These are phyloP conservation scores for Nasonia vitripennis DNA, from an alignment of 1,140 invertebrate genomes.

Conservation along the genomic window DNA sequence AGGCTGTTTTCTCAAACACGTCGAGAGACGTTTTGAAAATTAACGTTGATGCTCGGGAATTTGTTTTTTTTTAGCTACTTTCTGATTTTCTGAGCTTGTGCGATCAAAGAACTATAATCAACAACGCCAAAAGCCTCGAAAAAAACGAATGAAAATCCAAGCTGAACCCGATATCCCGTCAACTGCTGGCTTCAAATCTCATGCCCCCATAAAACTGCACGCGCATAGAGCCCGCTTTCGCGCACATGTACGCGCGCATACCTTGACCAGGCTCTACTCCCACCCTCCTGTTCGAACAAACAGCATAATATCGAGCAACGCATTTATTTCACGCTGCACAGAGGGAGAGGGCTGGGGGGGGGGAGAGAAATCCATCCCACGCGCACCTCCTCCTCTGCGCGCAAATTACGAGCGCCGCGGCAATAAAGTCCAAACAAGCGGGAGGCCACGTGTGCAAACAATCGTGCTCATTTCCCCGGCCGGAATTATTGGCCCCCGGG, in stretches of 20 bases:
- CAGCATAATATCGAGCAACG: neutral
- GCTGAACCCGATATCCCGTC: too few species aligned
- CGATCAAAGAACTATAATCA: too few species aligned
- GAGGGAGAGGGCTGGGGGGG: neutral
- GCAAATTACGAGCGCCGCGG: constrained; percentile 3
- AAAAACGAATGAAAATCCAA: too few species aligned
- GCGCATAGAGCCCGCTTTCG: too few species aligned
- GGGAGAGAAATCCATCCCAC: neutral
- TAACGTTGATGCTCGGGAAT: neutral
- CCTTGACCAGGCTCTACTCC: neutral
- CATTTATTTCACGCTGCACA: neutral
- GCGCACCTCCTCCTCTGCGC: neutral
- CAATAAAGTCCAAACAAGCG: constrained; percentile 26
- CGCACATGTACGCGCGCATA: neutral
- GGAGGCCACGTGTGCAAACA: constrained; percentile 21
- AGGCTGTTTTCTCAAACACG: too few species aligned
- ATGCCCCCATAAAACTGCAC: too few species aligned
- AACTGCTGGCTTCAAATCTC: too few species aligned
- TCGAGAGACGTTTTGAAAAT: neutral
- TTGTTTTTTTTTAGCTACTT: too few species aligned
- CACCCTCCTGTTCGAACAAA: neutral
- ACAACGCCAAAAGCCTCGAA: too few species aligned
- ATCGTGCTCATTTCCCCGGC: constrained; percentile 21
- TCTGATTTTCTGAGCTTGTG: too few species aligned
- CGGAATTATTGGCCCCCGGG: constrained; percentile 21